Percentiles rank a stretch among this genome's conserved stretches.
Conservation (phyloP, 2,888 invertebrate genomes). For the Gnatocerus cornutus region DNA sequence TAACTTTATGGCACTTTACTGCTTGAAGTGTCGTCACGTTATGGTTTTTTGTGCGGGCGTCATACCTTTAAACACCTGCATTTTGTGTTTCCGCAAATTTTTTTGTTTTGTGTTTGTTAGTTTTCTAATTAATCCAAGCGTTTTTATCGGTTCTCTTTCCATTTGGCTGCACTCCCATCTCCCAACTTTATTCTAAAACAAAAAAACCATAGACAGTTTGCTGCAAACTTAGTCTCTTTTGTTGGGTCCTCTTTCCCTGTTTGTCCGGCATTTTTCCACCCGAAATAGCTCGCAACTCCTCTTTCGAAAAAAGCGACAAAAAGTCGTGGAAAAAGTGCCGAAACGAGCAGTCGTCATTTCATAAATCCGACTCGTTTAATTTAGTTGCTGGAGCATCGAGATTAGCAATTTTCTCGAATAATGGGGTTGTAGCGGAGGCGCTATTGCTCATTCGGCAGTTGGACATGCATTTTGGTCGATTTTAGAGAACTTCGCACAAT, state of each 20-base stretch:
- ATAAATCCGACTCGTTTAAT: slow-evolving; percentile 18
- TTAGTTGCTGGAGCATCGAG: slow-evolving; percentile 1
- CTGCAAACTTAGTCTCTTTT: slow-evolving; percentile 5
- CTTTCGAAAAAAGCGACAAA: background rate
- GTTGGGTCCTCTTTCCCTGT: background rate
- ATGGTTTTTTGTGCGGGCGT: background rate
- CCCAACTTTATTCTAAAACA: background rate
- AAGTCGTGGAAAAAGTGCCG: slow-evolving; percentile 11
- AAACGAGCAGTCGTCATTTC: slow-evolving; percentile 14
- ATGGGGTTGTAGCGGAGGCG: slow-evolving; percentile 21
- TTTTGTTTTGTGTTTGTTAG: background rate
- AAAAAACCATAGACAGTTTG: slow-evolving; percentile 2
- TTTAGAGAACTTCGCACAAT: slow-evolving; percentile 55
- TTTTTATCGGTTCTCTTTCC: background rate
- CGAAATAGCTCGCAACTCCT: background rate
- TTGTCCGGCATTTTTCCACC: slow-evolving; percentile 6
- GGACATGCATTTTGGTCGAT: slow-evolving; percentile 47
- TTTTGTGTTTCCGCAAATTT: background rate
- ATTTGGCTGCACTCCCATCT: background rate
- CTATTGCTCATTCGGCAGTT: slow-evolving; percentile 43
- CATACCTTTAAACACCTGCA: background rate
- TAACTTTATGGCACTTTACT: background rate
- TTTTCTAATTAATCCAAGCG: slow-evolving; percentile 1
- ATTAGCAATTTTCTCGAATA: slow-evolving; percentile 35
- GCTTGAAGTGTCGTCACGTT: background rate